Percentiles rank a stretch among this genome's conserved stretches.
Conservation (phyloP, 2,888 invertebrate genomes). For the Carterocephalus palaemon region DNA sequence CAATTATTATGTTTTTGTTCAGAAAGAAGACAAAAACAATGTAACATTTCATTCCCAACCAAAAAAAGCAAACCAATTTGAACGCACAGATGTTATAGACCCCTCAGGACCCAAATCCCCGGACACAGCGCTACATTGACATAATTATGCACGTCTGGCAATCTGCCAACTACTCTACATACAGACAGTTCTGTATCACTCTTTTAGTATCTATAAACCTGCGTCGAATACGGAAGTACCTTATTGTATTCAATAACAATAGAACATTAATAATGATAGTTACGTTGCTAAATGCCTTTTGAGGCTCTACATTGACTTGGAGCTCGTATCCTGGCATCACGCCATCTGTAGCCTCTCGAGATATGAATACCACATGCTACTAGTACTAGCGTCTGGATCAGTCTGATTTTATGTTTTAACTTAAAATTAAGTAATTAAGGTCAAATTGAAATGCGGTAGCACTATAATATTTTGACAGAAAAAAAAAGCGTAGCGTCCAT, state of each 20-base stretch:
- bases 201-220: not conserved
- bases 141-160: constrained; percentile 14
- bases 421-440: constrained; percentile 13
- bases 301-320: constrained; percentile 7
- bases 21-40: too few species aligned
- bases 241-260: constrained; percentile 1
- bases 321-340: constrained; percentile 25
- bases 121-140: not conserved
- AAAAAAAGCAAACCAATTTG: not conserved
- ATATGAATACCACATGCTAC: too few species aligned
- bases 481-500: too few species aligned
- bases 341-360: too few species aligned
- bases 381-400: too few species aligned
- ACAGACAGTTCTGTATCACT: not conserved
- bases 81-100: not conserved
- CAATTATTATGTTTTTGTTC: too few species aligned
- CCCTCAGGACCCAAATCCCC: not conserved
- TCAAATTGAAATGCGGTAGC: not conserved
- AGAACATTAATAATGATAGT: constrained; percentile 1
- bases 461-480: too few species aligned
- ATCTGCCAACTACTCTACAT: not conserved
- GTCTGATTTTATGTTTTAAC: constrained; percentile 30
- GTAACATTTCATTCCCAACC: not conserved
- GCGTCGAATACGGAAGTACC: not conserved
- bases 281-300: not conserved